Base-by-base conservation (phyloP, 2,888 invertebrate species). In the Acholoe squamosa region DNA sequence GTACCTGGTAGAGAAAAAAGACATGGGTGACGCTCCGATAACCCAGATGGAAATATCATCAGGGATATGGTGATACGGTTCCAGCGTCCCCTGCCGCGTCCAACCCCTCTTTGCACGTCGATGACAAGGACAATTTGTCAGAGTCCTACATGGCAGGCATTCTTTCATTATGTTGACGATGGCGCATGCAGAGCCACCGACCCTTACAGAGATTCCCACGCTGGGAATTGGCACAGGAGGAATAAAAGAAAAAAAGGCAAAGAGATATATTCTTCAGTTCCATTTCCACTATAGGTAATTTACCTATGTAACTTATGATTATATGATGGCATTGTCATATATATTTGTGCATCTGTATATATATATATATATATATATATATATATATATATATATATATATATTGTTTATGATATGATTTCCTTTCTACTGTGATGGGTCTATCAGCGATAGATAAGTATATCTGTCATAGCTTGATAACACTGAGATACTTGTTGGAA, bases 61-160 rank as follows among this genome's bases (percentile, higher is more conserved):
- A 54, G 25, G 28, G 25, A 16, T 54, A 19, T 33, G 54, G 86
- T 43, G 43, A 43, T 43, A 51, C 16, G 84, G 25, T 10, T 43
- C 84, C 51, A 7, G 84, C 25, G 28, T 25, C 19, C 54, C 86
- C 86, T 28, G 52, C 86, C 25, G 86, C 14, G 86, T 22, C 54
- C 52, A 33, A 12, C 56, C 86, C 86, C 56, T 25, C 5, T 54
- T 54, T 54, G 54, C 22, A 16, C 56, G 54, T 52, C 86, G 86
- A 54, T 86, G 86, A 86, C 86, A 86, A 54, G 86, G 52, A 86
- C 86, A 86, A 86, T 86, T 86, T 86, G 86, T 86, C 86, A 86
- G 56, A 7, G 31, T 5, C 22, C 28, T 7, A 25, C 86, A 86
- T 52, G 54, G 25, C 54, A 54, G 16, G 56, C 86, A 86, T 86